These are phyloP conservation scores for Gavia stellata DNA, from an alignment of 2,113 vertebrate genomes.

Conservation along the genomic window DNA sequence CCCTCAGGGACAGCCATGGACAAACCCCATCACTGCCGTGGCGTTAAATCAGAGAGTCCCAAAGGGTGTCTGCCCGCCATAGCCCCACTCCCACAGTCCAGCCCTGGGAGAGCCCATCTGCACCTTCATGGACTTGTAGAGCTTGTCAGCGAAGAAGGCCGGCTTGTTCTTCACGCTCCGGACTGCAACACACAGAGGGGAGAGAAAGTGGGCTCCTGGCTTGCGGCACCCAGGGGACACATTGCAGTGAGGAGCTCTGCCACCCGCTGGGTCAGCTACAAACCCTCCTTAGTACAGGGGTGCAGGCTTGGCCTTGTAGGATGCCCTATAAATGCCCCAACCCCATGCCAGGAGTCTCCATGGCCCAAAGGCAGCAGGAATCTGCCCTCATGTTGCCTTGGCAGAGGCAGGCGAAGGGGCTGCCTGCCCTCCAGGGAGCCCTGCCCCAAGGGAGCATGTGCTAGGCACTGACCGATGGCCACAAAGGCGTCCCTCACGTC, in stretches of 20 bases:
- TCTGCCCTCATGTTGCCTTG: background rate
- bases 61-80: background rate
- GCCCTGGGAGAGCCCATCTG: background rate
- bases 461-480: constrained; percentile 82
- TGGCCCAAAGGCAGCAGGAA: background rate
- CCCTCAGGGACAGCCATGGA: background rate
- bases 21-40: background rate
- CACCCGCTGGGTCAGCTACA: background rate
- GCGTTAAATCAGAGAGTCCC: background rate
- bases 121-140: constrained; percentile 99
- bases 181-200: constrained; percentile 72
- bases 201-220: background rate
- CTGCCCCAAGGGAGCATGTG: background rate
- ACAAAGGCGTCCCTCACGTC: constrained; percentile 85
- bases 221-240: background rate
- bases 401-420: background rate
- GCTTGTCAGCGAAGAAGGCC: constrained; percentile 90
- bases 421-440: background rate
- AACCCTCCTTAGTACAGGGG: background rate
- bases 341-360: accelerated
- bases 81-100: background rate
- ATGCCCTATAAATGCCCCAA: background rate
- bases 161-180: constrained; percentile 94
- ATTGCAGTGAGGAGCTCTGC: background rate
- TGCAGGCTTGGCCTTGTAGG: background rate